Evolutionary conservation across 1,140 invertebrate genomes (phyloP).

Genomic region (Sycophaga agraensis): DNA sequence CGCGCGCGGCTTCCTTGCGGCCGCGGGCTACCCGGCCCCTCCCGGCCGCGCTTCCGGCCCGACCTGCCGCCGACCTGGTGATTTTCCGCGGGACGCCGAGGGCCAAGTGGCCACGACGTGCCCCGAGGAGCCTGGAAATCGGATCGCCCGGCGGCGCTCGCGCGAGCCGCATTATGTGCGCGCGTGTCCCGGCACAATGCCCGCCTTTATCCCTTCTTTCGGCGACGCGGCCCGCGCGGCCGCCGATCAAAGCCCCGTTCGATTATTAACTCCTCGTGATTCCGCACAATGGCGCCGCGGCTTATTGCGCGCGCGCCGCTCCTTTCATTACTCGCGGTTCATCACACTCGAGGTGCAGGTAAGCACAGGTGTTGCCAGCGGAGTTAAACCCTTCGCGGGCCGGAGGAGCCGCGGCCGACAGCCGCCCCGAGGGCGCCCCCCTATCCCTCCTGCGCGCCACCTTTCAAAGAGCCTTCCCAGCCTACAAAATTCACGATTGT

Average conservation of each 20-base stretch:
- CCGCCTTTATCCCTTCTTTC: not conserved
- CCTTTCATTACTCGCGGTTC: slow-evolving; percentile 44
- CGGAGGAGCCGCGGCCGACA: no score
- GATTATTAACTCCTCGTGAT: slow-evolving; percentile 55
- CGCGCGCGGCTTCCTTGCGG: no score
- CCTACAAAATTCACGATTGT: no score
- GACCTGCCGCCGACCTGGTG: not conserved
- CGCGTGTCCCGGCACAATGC: slow-evolving; percentile 10
- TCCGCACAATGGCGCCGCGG: slow-evolving; percentile 44
- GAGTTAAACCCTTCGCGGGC: slow-evolving; percentile 49
- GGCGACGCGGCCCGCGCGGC: no score
- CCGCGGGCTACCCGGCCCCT: no score
- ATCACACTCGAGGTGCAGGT: slow-evolving; percentile 49
- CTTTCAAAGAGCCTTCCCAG: no score
- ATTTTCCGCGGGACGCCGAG: not conserved
- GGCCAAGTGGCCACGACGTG: not conserved
- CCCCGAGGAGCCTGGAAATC: slow-evolving; percentile 5
- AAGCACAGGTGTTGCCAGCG: slow-evolving; percentile 54
- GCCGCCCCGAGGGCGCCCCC: no score
- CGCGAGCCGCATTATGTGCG: slow-evolving; percentile 3
- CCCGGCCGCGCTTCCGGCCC: not conserved
- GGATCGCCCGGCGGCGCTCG: not conserved
- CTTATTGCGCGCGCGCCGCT: slow-evolving; percentile 15
- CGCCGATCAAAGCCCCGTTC: slow-evolving; percentile 45
- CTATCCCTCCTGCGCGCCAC: no score